phyloP scores from a whole-genome alignment of 1,140 invertebrate genomes.

The Bathynomus jamesi region DNA sequence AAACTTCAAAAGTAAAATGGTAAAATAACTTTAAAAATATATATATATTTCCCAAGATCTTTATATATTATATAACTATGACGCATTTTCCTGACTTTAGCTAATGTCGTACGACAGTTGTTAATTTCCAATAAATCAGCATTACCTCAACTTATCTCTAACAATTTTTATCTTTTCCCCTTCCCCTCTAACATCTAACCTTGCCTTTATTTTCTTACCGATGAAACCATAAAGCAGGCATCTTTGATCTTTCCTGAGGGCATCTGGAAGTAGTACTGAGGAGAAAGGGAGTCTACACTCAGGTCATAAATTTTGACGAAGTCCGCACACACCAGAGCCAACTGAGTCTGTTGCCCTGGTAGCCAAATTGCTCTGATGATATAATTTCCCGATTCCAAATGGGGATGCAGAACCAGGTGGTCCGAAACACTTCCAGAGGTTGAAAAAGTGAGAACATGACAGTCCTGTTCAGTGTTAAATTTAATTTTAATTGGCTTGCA shows the following conservation, averaged over 20 bases:
- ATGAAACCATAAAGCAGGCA: conserved; percentile 64
- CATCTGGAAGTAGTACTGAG: conserved; percentile 88
- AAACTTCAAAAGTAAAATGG: no score
- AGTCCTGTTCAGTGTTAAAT: no score
- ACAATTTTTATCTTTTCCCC: no score
- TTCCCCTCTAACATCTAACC: no score
- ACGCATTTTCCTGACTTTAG: no score
- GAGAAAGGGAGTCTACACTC: conserved; percentile 72
- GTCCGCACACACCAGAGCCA: conserved; percentile 89
- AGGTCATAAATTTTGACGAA: conserved; percentile 97
- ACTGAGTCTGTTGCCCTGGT: conserved; percentile 84
- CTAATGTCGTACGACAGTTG: no score
- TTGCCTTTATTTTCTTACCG: background rate
- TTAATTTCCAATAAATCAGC: no score
- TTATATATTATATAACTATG: no score
- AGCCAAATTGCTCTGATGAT: conserved; percentile 94
- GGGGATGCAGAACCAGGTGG: conserved; percentile 82
- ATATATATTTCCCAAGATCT: no score
- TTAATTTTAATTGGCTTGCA: background rate
- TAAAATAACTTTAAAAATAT: no score
- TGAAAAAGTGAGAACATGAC: conserved; percentile 85
- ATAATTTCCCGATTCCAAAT: conserved; percentile 88
- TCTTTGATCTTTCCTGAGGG: conserved; percentile 92
- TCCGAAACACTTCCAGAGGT: conserved; percentile 74
- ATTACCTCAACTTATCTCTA: no score